Evolutionary conservation across 2,113 vertebrate species (phyloP), one percentile per base, ranked within the genome.

Genomic region (Ovibos moschatus): DNA sequence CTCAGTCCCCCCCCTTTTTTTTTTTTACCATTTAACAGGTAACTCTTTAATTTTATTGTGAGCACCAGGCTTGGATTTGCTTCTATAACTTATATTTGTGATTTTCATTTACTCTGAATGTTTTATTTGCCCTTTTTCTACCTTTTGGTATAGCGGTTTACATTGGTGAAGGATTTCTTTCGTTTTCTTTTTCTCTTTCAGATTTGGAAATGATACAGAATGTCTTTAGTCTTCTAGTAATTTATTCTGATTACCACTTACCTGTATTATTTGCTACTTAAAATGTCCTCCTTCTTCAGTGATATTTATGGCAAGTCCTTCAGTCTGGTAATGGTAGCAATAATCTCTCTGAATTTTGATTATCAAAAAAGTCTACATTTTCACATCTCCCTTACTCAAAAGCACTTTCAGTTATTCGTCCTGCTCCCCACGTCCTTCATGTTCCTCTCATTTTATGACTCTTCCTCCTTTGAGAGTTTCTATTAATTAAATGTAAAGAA

Each of bases 351-450:
- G 7, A 71, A 50, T 79, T 88, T 85, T 57, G 1, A 57, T 45
- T 83, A 74, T 62, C 89, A 40, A 82, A 78, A 40, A 67, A 51
- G 2, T 55, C 28, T 94, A 17, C 67, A 45, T 91, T 64, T 58
- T 17, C 16, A 33, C 28, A 45, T 64, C 40, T 91, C 64, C 43
- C 50, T 84, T 57, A 67, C n/a, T 83, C 16, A 87, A 95, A 60
- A 84, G 53, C 11, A 40, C 36, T 71, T 93, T 79, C 12, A 50
- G 16, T 53, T 36, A 25, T 53, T 82, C 1, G 0, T 25, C 33
- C 30, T 23, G 30, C 11, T n/a, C 19, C 27, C 21, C 7, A 6
- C 0, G 0, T 2, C 30, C 40, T 78, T 64, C 50, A 6, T 2
- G 10, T 5, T 9, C 11, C 33, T n/a, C 17, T n/a, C 10, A 33